Evolutionary conservation across 2,113 vertebrate genomes (phyloP).

Genomic region (Tragelaphus scriptus): DNA sequence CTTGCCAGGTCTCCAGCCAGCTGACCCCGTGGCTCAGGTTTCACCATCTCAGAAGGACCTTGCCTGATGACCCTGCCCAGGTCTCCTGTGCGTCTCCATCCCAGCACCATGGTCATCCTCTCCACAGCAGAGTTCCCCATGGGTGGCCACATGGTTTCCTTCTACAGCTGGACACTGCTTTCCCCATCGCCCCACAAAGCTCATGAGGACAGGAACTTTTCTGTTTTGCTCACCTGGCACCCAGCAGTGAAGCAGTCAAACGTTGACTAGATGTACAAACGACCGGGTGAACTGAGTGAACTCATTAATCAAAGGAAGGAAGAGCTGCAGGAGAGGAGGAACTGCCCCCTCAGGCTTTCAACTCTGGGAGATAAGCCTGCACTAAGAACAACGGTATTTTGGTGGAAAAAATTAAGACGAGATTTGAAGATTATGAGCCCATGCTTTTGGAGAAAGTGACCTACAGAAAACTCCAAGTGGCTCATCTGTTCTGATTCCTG

Average conservation of each 20-base stretch:
- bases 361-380: background rate
- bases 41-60: background rate
- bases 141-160: accelerated
- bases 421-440: background rate
- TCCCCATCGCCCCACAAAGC: background rate
- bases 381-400: background rate
- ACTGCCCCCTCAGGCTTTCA: background rate
- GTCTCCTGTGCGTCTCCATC: background rate
- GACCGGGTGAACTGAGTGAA: background rate
- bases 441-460: background rate
- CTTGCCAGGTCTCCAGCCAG: background rate
- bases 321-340: background rate
- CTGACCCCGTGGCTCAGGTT: background rate
- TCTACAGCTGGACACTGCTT: background rate
- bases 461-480: background rate
- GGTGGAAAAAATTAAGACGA: background rate
- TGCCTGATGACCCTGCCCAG: background rate
- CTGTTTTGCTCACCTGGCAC: background rate
- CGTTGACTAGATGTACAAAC: background rate
- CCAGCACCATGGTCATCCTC: background rate
- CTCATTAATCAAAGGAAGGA: background rate
- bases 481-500: background rate
- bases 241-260: background rate
- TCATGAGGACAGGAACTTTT: background rate
- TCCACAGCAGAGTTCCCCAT: background rate